Evolutionary conservation across 2,888 invertebrate species (phyloP).

Genomic region (Rambutsinella grinnellia): DNA sequence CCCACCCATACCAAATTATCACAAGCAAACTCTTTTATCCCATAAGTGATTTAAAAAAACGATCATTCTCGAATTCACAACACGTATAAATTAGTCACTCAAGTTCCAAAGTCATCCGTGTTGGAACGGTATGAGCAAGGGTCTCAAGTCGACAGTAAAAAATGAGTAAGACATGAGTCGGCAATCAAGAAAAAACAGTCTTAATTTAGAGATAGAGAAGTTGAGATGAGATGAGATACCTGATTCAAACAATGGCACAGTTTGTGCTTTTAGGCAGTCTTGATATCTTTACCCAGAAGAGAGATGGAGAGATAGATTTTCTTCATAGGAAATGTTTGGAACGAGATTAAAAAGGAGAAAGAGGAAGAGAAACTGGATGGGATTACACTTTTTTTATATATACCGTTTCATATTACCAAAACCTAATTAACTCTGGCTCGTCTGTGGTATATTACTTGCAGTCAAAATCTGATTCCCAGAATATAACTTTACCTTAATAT

Average conservation of each 20-base stretch:
- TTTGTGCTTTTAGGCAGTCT: conserved; percentile 55
- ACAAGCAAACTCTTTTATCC: no score
- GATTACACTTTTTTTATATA: no score
- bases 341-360: conserved; percentile 4
- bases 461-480: no score
- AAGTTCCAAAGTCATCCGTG: conserved; percentile 5
- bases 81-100: neutral
- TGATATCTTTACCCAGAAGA: conserved; percentile 34
- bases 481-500: no score
- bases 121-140: no score
- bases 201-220: conserved; percentile 39
- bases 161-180: neutral
- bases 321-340: neutral
- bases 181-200: conserved; percentile 3
- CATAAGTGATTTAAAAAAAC: neutral
- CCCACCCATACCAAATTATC: no score
- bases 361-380: conserved; percentile 1
- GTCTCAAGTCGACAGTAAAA: conserved; percentile 13
- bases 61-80: no score
- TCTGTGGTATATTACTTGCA: no score
- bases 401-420: no score
- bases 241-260: conserved; percentile 64
- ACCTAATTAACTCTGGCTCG: no score
- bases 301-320: neutral
- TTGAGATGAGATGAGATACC: conserved; percentile 67